Base-by-base conservation (phyloP, 2,888 invertebrate genomes). In the Tetheella fluctuosa region DNA sequence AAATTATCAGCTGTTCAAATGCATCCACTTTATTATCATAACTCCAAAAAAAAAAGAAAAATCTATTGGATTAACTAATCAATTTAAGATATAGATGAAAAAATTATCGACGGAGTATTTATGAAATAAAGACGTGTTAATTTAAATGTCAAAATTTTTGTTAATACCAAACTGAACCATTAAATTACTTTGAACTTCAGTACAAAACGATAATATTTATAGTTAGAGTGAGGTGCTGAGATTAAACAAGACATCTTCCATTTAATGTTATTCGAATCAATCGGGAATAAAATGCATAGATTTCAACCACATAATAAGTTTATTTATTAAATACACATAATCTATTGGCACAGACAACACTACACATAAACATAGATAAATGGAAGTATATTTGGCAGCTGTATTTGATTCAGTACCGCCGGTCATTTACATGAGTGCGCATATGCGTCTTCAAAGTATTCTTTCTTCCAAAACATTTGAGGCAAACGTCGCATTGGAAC, bases 401-500 rank as follows among this genome's bases (percentile, higher is more conserved):
- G 17, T 20, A 76, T 71, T 12, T 83, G 83, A 39, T 59, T 52
- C 13, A 55, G n/a, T 34, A 34, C 28, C 55, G 30, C 1, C 55
- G 55, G 34, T 55, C 55, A 17, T 55, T 60, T 1, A 23, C 37
- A 55, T 55, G 55, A 7, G 55, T 55, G 6, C 55, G 34, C 67
- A 80, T 69, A 63, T 86, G 87, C 30, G 70, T 65, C 58, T 74
- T 80, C 64, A 81, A 70, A 0, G 76, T 80, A 23, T 77, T 74
- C 56, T 74, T 63, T 17, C 80, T 67, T 2, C 71, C 71, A 62
- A 76, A 85, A 0, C 70, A 63, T 61, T 89, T 91, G 0, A 77
- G 65, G 60, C 93, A 93, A 0, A 88, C 68, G 2, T 76, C 72
- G 61, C 92, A 93, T 30, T 82, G 74, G 58, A 76, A 85, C 0